These are phyloP conservation scores for Pachliopta kotzebuea DNA, from an alignment of 2,888 invertebrate genomes.

Conservation along the genomic window DNA sequence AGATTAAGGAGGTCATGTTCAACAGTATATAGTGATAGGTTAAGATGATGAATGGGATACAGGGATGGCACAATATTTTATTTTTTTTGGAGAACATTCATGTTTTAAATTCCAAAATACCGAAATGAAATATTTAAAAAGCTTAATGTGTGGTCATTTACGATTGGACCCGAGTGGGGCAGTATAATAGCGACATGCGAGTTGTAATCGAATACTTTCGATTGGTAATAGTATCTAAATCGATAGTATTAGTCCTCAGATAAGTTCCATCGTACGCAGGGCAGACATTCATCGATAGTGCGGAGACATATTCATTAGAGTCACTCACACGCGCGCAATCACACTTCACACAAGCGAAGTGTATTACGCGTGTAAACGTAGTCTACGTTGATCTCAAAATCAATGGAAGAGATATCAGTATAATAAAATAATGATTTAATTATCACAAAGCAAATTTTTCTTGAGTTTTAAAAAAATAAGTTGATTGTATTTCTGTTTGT, in stretches of 20 bases:
- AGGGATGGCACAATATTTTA: too few relatives aligned
- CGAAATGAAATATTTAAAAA: background rate
- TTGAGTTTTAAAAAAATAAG: background rate
- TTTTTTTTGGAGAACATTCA: background rate
- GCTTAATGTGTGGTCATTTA: slow-evolving; percentile 20
- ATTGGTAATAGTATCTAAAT: slow-evolving; percentile 66
- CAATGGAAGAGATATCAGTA: slow-evolving; percentile 29
- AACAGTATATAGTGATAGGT: too few relatives aligned
- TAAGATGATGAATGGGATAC: too few relatives aligned
- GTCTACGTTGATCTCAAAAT: slow-evolving; percentile 31
- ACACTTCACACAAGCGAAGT: slow-evolving; percentile 39
- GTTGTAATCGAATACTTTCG: slow-evolving; percentile 56
- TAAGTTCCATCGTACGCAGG: slow-evolving; percentile 46
- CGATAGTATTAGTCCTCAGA: slow-evolving; percentile 59
- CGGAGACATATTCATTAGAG: slow-evolving; percentile 65
- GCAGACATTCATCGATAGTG: slow-evolving; percentile 54
- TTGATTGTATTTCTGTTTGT: background rate
- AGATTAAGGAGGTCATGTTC: too few relatives aligned
- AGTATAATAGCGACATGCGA: slow-evolving; percentile 40
- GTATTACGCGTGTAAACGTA: slow-evolving; percentile 41
- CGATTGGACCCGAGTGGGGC: slow-evolving; percentile 30
- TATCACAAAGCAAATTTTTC: background rate
- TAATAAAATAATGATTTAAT: background rate
- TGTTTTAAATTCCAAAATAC: background rate
- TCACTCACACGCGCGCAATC: slow-evolving; percentile 43